These are phyloP conservation scores for Gadopsis marmoratus DNA, from an alignment of 2,797 vertebrate species.

Conservation along the genomic window DNA sequence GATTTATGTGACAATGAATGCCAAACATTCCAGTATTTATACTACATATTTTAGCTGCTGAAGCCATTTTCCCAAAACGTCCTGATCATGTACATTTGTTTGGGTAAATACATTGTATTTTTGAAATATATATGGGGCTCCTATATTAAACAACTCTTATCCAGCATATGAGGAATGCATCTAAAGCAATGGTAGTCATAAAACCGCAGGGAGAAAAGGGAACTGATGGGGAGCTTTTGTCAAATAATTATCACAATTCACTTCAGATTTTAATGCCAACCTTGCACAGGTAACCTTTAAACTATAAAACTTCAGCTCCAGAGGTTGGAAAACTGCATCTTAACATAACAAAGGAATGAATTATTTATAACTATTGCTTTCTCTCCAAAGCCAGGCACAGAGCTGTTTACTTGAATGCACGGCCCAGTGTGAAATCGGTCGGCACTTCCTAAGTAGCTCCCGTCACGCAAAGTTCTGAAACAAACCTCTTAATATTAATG, in stretches of 20 bases:
- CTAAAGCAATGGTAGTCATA: background rate
- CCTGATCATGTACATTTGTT: background rate
- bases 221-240: background rate
- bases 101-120: background rate
- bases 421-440: conserved; percentile 47
- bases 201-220: background rate
- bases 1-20: conserved; percentile 11
- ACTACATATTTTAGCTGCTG: conserved; percentile 4
- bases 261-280: conserved; percentile 28
- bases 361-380: conserved; percentile 65
- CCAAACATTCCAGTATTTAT: background rate
- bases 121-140: background rate
- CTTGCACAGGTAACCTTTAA: conserved; percentile 36
- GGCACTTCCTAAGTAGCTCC: conserved; percentile 44
- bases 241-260: conserved; percentile 22
- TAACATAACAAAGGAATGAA: conserved; percentile 65
- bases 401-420: conserved; percentile 48
- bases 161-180: background rate
- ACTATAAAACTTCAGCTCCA: conserved; percentile 28
- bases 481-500: conserved; percentile 59
- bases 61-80: background rate
- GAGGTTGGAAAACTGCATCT: conserved; percentile 26
- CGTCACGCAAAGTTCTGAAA: conserved; percentile 57
- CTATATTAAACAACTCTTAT: background rate
- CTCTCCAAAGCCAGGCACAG: conserved; percentile 31